Conservation (phyloP, 1,140 invertebrate species). For the Eriosoma lanigerum region DNA sequence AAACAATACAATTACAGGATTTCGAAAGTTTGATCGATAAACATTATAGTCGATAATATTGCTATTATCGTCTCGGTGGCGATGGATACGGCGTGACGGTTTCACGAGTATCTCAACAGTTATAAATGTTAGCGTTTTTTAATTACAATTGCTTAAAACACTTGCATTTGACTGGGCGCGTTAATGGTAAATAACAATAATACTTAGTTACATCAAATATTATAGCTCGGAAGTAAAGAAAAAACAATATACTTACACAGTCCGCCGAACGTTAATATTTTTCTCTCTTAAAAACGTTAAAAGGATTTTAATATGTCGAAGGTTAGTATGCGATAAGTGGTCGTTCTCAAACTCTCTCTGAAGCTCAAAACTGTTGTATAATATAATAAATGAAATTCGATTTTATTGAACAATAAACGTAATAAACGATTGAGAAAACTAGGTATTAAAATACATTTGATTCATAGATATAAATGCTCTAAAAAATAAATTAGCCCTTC, state of each 20-base stretch:
- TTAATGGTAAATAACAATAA: slow-evolving; percentile 2
- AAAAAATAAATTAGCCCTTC: too few relatives aligned
- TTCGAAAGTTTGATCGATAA: slow-evolving; percentile 18
- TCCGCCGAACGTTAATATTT: neutral
- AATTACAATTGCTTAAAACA: slow-evolving; percentile 23
- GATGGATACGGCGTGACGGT: neutral
- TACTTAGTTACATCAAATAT: neutral
- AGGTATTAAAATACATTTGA: too few relatives aligned
- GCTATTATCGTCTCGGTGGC: neutral
- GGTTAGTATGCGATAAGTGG: neutral
- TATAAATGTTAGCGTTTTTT: slow-evolving; percentile 1
- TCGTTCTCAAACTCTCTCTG: slow-evolving; percentile 6
- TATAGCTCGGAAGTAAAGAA: too few relatives aligned
- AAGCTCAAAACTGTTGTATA: neutral
- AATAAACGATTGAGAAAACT: neutral
- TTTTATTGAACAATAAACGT: neutral
- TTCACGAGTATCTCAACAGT: neutral
- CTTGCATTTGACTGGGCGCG: neutral
- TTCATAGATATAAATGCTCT: too few relatives aligned
- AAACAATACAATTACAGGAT: neutral
- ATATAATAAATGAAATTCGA: neutral
- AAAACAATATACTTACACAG: neutral
- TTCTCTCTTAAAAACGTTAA: slow-evolving; percentile 12
- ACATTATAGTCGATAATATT: neutral
- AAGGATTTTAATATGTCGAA: slow-evolving; percentile 7